Conservation (phyloP, 2,888 invertebrate species). For the Hirtodrosophila trivittata region DNA sequence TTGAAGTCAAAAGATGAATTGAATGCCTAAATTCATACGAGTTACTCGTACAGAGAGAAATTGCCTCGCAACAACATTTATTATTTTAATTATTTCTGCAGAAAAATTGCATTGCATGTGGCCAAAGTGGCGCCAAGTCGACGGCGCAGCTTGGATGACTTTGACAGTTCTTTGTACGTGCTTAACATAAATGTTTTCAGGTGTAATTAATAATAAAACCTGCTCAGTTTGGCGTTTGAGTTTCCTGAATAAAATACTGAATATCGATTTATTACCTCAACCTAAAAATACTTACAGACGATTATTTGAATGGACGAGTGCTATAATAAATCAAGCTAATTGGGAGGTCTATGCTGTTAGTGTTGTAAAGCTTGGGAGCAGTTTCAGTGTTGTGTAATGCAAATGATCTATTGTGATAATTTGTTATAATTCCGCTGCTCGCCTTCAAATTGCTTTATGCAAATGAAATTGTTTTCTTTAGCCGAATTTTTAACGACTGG, state of each 20-base stretch:
- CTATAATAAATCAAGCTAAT: conserved; percentile 51
- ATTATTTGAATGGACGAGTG: background rate
- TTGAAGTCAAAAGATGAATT: conserved; percentile 25
- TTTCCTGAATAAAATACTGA: conserved; percentile 10
- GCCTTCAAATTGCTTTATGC: conserved; percentile 51
- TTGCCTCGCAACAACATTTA: conserved; percentile 53
- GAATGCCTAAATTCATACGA: conserved; percentile 38
- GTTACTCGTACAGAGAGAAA: conserved; percentile 37
- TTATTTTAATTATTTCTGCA: conserved; percentile 69
- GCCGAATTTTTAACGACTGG: conserved; percentile 40
- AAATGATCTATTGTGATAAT: conserved; percentile 30
- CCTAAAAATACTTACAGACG: background rate
- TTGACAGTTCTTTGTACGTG: conserved; percentile 72
- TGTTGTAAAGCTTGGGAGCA: conserved; percentile 59
- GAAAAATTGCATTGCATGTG: conserved; percentile 56
- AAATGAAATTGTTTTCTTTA: conserved; percentile 41
- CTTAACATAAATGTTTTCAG: conserved; percentile 62
- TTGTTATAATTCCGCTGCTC: conserved; percentile 39
- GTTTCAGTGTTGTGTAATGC: conserved; percentile 39
- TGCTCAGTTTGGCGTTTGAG: conserved; percentile 13
- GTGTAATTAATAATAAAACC: conserved; percentile 62
- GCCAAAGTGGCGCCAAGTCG: conserved; percentile 60
- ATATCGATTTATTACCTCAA: conserved; percentile 28
- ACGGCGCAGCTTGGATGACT: conserved; percentile 62
- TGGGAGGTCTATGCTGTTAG: conserved; percentile 46